Evolutionary conservation across 2,797 vertebrate species (phyloP), one percentile per base, ranked within the genome.

Genomic region (Ara ararauna): DNA sequence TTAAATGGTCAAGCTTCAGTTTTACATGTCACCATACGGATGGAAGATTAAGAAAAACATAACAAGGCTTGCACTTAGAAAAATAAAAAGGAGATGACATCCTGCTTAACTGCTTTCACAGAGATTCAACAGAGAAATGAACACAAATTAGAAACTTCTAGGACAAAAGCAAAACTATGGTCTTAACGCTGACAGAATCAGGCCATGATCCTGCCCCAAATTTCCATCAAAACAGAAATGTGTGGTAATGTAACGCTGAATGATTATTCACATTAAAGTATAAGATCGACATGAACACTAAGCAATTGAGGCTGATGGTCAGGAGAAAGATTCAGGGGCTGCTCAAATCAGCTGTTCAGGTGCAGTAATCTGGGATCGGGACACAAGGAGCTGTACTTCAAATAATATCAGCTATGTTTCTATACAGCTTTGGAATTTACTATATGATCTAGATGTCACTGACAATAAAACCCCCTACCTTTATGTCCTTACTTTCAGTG

Each of bases 1-100:
- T 73, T 80, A 88, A 94, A 85, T 85, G 95, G 94, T 96, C 95
- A 94, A 95, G 77, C 61, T 87, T 87, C 88, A 87, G 71, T 95
- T 95, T 92, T 92, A 67, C 45, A 51, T 89, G 84, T 94, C 88
- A 89, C 81, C 51, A 60, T 70, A 89, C 0, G 9, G 86, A 67
- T 51, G 74, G 81, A 92, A 95, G 90, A 93, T 93, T 83, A 96
- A 77, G 81, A 32, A 85, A 93, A 96, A 89, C 0, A 5, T 75
- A 93, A 81, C 66, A 87, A 88, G 66, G 29, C 32, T 86, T 81
- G 64, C 34, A 22, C 67, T 91, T 90, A 27, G 45, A 50, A 91
- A 95, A 90, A 84, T 90, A 88, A 91, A 96, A 93, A 94, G 56
- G 83, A 93, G 56, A 50, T 94, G 96, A 91, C 93, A 96, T 91